Percentiles rank a stretch among this genome's conserved stretches.
These are phyloP conservation scores for Xylocopa sonorina DNA, from an alignment of 1,140 invertebrate species.

Conservation along the genomic window DNA sequence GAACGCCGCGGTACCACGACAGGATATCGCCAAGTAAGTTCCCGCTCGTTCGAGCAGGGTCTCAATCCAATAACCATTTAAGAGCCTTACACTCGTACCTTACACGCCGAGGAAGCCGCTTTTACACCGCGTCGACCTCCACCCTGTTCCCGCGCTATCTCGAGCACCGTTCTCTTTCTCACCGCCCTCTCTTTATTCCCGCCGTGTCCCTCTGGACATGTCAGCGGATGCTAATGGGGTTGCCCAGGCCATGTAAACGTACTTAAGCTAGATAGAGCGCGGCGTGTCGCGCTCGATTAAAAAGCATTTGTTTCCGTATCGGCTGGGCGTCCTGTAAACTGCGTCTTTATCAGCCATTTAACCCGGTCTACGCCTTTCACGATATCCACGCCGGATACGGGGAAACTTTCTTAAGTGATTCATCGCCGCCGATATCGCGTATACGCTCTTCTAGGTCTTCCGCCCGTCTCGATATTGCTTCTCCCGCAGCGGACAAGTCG, in stretches of 20 bases:
- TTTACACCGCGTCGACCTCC: constrained; percentile 56
- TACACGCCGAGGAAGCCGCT: constrained; percentile 63
- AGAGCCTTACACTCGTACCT: constrained; percentile 68
- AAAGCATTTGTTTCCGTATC: constrained; percentile 58
- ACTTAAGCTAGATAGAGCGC: constrained; percentile 37
- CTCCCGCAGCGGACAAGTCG: too few species aligned
- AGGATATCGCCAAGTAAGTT: constrained; percentile 69
- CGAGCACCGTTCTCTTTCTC: constrained; percentile 2
- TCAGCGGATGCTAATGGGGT: constrained; percentile 54
- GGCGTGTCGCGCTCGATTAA: constrained; percentile 47
- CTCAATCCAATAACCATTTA: constrained; percentile 71
- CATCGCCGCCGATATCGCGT: not conserved
- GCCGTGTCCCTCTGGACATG: constrained; percentile 55
- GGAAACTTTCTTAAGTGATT: not conserved
- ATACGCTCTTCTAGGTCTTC: not conserved
- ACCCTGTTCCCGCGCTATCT: not conserved
- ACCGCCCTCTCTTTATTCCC: constrained; percentile 22
- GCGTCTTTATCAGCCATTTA: constrained; percentile 19
- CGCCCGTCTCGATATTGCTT: not conserved
- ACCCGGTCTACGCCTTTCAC: not conserved
- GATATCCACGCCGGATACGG: not conserved
- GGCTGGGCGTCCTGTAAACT: constrained; percentile 7
- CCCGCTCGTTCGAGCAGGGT: constrained; percentile 64
- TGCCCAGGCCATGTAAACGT: constrained; percentile 59
- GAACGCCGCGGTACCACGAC: constrained; percentile 58